Evolutionary conservation across 2,888 invertebrate genomes (phyloP).

Genomic region (Habroteleia sp.): DNA sequence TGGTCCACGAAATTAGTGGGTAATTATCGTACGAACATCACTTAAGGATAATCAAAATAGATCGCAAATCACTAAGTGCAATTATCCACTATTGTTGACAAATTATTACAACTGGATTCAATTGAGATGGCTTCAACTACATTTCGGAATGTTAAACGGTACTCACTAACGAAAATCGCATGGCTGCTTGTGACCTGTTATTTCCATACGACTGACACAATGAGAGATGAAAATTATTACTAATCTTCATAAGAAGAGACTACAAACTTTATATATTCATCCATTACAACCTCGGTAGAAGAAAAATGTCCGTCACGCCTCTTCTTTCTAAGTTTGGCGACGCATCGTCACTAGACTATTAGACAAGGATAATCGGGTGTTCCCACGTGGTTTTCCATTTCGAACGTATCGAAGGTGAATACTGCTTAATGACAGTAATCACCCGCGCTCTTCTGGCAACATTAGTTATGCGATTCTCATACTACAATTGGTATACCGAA

Average conservation of each 20-base stretch:
- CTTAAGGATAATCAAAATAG: slow-evolving; percentile 26
- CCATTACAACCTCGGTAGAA: slow-evolving; percentile 62
- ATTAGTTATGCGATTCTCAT: too few relatives aligned
- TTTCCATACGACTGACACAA: slow-evolving; percentile 56
- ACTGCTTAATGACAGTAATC: slow-evolving; percentile 51
- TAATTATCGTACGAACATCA: slow-evolving; percentile 20
- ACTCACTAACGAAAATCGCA: slow-evolving; percentile 59
- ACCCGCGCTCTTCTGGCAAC: slow-evolving; percentile 3
- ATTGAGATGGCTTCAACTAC: too few relatives aligned
- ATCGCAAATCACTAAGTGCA: slow-evolving; percentile 1
- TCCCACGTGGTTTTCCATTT: slow-evolving; percentile 63
- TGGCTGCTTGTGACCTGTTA: slow-evolving; percentile 55
- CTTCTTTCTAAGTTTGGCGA: slow-evolving; percentile 63
- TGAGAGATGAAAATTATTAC: slow-evolving; percentile 60
- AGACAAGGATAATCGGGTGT: slow-evolving; percentile 61
- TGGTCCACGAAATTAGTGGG: slow-evolving; percentile 7
- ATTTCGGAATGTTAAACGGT: slow-evolving; percentile 36
- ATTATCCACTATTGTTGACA: too few relatives aligned
- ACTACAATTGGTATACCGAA: too few relatives aligned
- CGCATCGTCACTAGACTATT: slow-evolving; percentile 46
- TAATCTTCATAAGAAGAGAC: slow-evolving; percentile 63
- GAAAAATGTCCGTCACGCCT: slow-evolving; percentile 65
- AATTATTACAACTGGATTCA: too few relatives aligned
- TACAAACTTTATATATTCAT: slow-evolving; percentile 65
- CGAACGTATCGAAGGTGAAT: slow-evolving; percentile 59